Evolutionary conservation across 2,888 invertebrate species (phyloP).

Genomic region (Drosophila subquinaria): DNA sequence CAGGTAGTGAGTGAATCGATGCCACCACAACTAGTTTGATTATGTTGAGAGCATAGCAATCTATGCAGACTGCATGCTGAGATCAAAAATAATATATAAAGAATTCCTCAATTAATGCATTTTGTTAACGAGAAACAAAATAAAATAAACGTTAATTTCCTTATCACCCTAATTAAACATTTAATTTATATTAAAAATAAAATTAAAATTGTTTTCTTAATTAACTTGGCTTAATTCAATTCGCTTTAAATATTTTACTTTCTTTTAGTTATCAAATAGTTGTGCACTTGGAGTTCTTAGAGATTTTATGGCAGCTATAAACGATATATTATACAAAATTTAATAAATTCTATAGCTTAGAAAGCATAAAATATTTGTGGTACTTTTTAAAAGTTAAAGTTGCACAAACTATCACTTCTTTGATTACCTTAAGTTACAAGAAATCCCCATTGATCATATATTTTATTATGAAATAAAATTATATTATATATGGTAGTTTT

Average conservation of each 20-base stretch:
- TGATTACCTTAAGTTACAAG: too few species aligned
- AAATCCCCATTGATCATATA: too few species aligned
- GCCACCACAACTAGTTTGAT: slow-evolving; percentile 43
- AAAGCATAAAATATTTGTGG: too few species aligned
- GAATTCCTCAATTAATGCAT: background rate
- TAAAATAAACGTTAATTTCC: background rate
- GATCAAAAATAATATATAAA: background rate
- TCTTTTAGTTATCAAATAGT: too few species aligned
- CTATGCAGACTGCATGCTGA: slow-evolving; percentile 10
- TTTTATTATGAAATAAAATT: too few species aligned
- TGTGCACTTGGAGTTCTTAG: too few species aligned
- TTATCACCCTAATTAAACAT: background rate
- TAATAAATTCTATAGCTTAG: background rate
- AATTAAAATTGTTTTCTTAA: too few species aligned
- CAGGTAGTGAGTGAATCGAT: slow-evolving; percentile 26
- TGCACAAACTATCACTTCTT: too few species aligned
- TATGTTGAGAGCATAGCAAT: slow-evolving; percentile 29
- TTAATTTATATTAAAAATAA: background rate
- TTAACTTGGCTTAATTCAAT: background rate
- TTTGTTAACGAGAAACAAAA: background rate
- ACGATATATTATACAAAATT: background rate
- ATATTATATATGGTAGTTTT: too few species aligned
- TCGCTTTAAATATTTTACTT: background rate
- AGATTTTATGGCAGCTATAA: too few species aligned
- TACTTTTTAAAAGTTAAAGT: too few species aligned